These are phyloP conservation scores for Drosophila yooni DNA, from an alignment of 2,888 invertebrate genomes.

Conservation along the genomic window DNA sequence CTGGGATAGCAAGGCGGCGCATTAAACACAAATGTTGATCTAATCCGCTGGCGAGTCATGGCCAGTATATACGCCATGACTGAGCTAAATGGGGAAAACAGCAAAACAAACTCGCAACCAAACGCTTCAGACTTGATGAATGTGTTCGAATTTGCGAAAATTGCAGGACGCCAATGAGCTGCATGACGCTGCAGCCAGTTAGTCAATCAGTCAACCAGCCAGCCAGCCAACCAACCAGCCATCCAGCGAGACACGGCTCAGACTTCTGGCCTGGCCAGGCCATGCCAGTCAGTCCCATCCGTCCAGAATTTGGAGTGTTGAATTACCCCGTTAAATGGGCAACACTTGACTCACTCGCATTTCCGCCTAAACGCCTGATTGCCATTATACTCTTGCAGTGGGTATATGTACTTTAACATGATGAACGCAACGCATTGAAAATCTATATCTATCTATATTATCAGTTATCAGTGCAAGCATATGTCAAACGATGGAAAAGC, in stretches of 20 bases:
- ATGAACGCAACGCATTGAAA: neutral
- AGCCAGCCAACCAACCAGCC: slow-evolving; percentile 3
- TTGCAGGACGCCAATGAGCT: slow-evolving; percentile 57
- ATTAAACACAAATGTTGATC: slow-evolving; percentile 74
- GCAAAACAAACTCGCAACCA: slow-evolving; percentile 56
- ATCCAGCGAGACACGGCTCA: slow-evolving; percentile 1
- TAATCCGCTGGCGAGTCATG: slow-evolving; percentile 67
- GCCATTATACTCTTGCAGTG: slow-evolving; percentile 1
- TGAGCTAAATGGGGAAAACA: slow-evolving; percentile 61
- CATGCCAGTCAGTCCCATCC: slow-evolving; percentile 10
- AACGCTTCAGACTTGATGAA: slow-evolving; percentile 55
- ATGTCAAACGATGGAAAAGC: neutral
- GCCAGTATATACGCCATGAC: slow-evolving; percentile 62
- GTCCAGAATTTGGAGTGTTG: slow-evolving; percentile 52
- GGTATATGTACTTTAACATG: neutral
- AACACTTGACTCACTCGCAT: slow-evolving; percentile 43
- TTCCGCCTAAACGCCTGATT: slow-evolving; percentile 32
- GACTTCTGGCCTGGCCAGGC: neutral
- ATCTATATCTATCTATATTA: neutral
- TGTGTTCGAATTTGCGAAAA: slow-evolving; percentile 47
- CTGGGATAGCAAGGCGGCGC: slow-evolving; percentile 25
- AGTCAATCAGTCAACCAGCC: slow-evolving; percentile 25
- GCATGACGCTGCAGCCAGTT: slow-evolving; percentile 56
- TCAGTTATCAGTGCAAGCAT: no score
- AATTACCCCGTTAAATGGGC: slow-evolving; percentile 54